These are phyloP conservation scores for Natrix natrix DNA, from an alignment of 2,797 vertebrate genomes.

Conservation along the genomic window DNA sequence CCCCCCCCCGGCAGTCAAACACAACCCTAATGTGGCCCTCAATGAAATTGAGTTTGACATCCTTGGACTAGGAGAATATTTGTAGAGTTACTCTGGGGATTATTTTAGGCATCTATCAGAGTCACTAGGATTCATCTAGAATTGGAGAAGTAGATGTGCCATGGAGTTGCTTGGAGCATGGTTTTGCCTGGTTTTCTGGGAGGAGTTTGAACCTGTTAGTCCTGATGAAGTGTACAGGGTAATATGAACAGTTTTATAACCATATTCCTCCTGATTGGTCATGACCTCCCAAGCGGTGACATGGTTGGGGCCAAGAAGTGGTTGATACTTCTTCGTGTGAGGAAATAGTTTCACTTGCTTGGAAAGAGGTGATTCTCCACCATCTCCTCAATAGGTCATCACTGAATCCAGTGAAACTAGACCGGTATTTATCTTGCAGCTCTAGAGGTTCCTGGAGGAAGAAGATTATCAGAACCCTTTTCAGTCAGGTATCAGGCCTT, in stretches of 20 bases:
- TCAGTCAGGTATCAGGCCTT: background rate
- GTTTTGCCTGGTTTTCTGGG: background rate
- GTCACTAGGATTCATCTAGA: background rate
- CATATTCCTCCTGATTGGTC: background rate
- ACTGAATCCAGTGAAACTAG: background rate
- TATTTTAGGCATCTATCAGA: background rate
- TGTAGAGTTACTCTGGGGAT: background rate
- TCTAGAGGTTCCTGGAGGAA: background rate
- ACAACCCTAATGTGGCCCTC: too few relatives aligned
- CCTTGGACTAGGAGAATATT: background rate
- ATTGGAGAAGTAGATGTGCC: background rate
- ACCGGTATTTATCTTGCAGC: background rate
- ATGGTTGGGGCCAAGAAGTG: background rate
- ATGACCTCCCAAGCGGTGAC: background rate
- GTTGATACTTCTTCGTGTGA: background rate
- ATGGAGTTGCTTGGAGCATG: background rate
- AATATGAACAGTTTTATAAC: background rate
- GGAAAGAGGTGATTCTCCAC: background rate
- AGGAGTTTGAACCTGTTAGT: background rate
- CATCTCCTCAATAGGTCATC: background rate
- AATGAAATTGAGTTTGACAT: too few relatives aligned
- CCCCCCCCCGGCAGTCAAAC: too few relatives aligned
- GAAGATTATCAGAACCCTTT: background rate
- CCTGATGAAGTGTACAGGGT: background rate
- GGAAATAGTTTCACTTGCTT: background rate